Conservation (phyloP, 2,113 vertebrate species). For the Microcebus ravelobensis region DNA sequence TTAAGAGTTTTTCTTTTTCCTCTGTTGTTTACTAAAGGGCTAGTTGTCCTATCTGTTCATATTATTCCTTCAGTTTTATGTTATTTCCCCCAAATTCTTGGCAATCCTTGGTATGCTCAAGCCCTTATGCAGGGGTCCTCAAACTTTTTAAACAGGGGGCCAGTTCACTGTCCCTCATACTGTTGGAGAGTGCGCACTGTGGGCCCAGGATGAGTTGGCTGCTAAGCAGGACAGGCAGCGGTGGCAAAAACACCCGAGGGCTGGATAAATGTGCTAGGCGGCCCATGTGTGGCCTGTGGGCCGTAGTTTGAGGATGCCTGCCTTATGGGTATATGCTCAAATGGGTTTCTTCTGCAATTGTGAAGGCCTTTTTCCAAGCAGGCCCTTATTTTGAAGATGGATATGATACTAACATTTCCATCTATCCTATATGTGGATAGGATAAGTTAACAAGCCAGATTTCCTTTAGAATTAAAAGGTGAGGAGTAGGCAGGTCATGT, state of each 20-base stretch:
- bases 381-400: constrained; percentile 31
- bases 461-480: constrained; percentile 6
- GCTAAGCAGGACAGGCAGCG: too few relatives aligned
- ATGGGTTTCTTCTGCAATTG: neutral
- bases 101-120: neutral
- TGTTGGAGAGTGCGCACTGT: too few relatives aligned
- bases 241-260: too few relatives aligned
- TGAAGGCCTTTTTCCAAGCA: neutral
- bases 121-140: neutral
- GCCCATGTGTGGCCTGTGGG: too few relatives aligned
- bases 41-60: neutral
- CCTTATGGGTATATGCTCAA: neutral
- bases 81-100: constrained; percentile 46
- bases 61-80: constrained; percentile 23
- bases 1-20: neutral
- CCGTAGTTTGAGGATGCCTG: too few relatives aligned
- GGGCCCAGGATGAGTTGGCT: too few relatives aligned
- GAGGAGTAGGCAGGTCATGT: neutral
- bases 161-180: too few relatives aligned
- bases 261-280: too few relatives aligned
- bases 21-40: neutral
- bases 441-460: neutral
- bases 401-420: neutral
- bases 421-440: neutral
- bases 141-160: too few relatives aligned